Conservation (phyloP, 2,888 invertebrate species). For the Hemicrepidius hirtus region DNA sequence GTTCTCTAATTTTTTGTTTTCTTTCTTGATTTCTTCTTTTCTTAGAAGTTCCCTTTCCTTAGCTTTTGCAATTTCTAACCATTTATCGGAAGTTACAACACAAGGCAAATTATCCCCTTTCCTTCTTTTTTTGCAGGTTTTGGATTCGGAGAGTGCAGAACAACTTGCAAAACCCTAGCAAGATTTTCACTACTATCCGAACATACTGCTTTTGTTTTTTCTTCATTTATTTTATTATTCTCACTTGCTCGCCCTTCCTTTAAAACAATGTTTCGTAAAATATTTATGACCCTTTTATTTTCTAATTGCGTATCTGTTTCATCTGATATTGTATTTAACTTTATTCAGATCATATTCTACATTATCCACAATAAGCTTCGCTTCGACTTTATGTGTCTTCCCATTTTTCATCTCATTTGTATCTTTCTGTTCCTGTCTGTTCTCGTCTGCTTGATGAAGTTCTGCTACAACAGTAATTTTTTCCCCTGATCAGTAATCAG, state of each 20-base stretch:
- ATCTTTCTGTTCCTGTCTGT: constrained; percentile 1
- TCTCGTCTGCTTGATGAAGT: background rate
- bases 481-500: background rate
- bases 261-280: constrained; percentile 1
- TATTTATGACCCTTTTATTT: background rate
- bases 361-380: background rate
- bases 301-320: background rate
- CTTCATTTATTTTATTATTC: constrained; percentile 2
- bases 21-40: constrained; percentile 1
- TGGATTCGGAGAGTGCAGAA: constrained; percentile 5
- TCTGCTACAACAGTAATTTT: constrained; percentile 16
- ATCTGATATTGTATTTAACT: constrained; percentile 5
- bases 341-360: constrained; percentile 8
- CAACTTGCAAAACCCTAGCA: constrained; percentile 7
- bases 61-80: background rate
- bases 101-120: constrained; percentile 1
- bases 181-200: constrained; percentile 4
- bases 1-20: background rate
- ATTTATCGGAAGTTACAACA: constrained; percentile 7
- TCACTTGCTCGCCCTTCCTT: constrained; percentile 1
- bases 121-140: constrained; percentile 4
- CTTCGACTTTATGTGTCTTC: background rate
- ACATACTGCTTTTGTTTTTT: no score
- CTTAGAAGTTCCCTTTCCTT: constrained; percentile 1
- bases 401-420: background rate